Conservation (phyloP, 2,797 vertebrate genomes). For the Phalanger gymnotis region DNA sequence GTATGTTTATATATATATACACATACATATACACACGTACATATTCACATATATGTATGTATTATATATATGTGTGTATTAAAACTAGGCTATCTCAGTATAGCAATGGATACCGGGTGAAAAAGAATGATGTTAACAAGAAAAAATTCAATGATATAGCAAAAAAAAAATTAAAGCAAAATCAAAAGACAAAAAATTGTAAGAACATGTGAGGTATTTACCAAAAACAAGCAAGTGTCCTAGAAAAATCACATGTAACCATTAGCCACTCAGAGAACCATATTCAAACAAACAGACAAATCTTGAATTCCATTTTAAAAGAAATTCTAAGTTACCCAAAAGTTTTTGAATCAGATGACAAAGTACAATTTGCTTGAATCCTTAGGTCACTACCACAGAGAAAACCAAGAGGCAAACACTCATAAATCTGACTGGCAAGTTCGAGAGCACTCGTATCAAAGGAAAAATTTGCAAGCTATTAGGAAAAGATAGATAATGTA, state of each 20-base stretch:
- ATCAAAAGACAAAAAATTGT: neutral
- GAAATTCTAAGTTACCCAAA: neutral
- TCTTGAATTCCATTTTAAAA: neutral
- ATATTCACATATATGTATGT: too few species aligned
- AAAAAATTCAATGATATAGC: neutral
- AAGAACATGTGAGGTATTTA: neutral
- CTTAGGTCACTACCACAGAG: neutral
- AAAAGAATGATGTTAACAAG: neutral
- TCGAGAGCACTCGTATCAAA: neutral
- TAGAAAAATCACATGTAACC: neutral
- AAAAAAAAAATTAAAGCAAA: neutral
- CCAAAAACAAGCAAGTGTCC: neutral
- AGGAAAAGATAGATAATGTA: neutral
- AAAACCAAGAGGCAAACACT: neutral
- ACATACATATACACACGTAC: neutral
- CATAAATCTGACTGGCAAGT: neutral
- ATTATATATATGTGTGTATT: too few species aligned
- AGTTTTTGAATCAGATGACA: neutral
- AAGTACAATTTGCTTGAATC: neutral
- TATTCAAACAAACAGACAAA: neutral
- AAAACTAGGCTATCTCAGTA: neutral
- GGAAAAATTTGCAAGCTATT: neutral
- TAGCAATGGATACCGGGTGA: neutral
- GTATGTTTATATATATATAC: fast-evolving
- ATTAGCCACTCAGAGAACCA: neutral